Percentiles rank a stretch among this genome's conserved stretches.
Conservation (phyloP, 2,113 vertebrate genomes). For the Cervus canadensis region DNA sequence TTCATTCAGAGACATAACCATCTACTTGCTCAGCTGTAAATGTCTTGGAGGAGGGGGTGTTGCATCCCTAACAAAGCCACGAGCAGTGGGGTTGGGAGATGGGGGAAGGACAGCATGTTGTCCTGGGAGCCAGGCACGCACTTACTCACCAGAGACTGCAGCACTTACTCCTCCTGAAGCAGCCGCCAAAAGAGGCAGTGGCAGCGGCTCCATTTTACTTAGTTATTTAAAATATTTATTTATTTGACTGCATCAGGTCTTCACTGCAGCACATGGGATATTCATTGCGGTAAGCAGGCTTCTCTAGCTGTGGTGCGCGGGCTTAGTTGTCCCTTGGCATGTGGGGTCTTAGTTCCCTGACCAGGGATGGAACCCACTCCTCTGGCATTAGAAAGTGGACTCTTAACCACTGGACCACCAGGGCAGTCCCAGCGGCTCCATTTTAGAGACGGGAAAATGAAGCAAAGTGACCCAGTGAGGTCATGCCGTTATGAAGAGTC, state of each 20-base stretch:
- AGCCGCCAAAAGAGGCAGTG: not conserved
- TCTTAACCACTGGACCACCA: too few species aligned
- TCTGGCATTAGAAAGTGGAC: not conserved
- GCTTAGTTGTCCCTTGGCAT: not conserved
- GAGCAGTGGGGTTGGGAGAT: not conserved
- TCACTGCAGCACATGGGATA: not conserved
- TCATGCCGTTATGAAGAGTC: not conserved
- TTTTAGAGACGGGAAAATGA: not conserved
- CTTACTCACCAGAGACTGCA: not conserved
- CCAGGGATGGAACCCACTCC: not conserved
- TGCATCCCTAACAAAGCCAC: not conserved
- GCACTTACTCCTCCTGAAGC: not conserved
- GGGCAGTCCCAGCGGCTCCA: not conserved
- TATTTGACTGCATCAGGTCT: not conserved
- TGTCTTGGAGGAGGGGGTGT: not conserved
- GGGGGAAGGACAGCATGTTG: not conserved
- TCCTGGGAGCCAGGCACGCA: not conserved
- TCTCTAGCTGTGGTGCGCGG: accelerated
- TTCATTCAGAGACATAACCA: not conserved
- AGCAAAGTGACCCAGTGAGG: not conserved
- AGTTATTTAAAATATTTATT: not conserved
- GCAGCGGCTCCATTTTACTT: not conserved
- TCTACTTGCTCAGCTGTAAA: not conserved
- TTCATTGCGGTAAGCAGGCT: not conserved
- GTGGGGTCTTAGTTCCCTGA: not conserved